phyloP scores from a whole-genome alignment of 1,140 invertebrate genomes.

The Charaxes varanes region DNA sequence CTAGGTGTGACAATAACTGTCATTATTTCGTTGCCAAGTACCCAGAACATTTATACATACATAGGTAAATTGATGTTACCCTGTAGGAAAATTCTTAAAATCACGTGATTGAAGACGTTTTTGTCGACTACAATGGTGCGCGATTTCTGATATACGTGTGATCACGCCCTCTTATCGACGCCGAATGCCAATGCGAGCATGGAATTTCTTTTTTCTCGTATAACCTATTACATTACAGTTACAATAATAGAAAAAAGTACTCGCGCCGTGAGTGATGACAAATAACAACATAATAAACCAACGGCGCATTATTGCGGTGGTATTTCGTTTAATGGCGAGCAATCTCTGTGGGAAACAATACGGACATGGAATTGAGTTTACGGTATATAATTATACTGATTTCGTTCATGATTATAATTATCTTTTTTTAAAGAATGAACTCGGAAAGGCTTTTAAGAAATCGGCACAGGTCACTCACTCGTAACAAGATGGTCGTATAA shows the following conservation, averaged over 20 bases:
- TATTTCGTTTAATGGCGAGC: constrained; percentile 21
- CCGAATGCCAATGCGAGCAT: constrained; percentile 12
- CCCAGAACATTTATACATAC: no score
- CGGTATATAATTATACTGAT: constrained; percentile 20
- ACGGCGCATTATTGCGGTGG: constrained; percentile 18
- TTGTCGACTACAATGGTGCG: neutral
- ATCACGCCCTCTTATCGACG: constrained; percentile 11
- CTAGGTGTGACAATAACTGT: no score
- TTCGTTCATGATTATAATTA: constrained; percentile 11
- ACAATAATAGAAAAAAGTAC: constrained; percentile 23
- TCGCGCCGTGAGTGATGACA: constrained; percentile 15
- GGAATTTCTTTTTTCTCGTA: constrained; percentile 16
- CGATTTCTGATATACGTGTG: no score
- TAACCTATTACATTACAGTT: constrained; percentile 21
- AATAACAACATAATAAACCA: constrained; percentile 25
- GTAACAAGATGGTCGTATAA: no score
- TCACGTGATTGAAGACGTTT: neutral
- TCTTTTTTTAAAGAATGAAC: neutral
- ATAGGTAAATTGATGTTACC: no score
- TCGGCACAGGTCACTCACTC: neutral
- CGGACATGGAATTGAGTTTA: constrained; percentile 20
- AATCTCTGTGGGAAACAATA: constrained; percentile 24
- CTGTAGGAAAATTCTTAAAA: no score
- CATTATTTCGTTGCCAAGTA: no score
- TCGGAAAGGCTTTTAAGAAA: neutral